Conservation (phyloP, 2,888 invertebrate species). For the Cylloceria caligata region DNA sequence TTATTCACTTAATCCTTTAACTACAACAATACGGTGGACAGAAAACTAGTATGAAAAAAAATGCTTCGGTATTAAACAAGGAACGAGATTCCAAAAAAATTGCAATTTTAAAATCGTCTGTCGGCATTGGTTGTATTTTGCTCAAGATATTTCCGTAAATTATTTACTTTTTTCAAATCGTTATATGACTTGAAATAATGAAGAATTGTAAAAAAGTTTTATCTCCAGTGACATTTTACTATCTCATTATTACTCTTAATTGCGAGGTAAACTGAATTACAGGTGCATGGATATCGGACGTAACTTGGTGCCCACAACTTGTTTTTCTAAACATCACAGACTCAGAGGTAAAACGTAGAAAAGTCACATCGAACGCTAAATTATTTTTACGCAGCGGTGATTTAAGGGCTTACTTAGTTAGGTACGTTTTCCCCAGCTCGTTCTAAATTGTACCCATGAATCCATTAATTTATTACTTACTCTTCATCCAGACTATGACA, state of each 20-base stretch:
- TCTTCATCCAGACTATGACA: slow-evolving; percentile 33
- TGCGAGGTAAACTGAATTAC: slow-evolving; percentile 51
- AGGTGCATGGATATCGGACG: slow-evolving; percentile 60
- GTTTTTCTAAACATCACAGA: slow-evolving; percentile 66
- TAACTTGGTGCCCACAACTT: slow-evolving; percentile 58
- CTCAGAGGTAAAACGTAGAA: slow-evolving; percentile 70
- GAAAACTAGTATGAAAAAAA: slow-evolving; percentile 23
- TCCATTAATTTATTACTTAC: slow-evolving; percentile 58
- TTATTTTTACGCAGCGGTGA: slow-evolving; percentile 55
- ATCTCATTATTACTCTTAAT: slow-evolving; percentile 31
- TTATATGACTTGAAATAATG: slow-evolving; percentile 32
- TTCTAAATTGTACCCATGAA: slow-evolving; percentile 59
- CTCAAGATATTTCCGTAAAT: background rate
- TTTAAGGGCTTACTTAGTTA: slow-evolving; percentile 52
- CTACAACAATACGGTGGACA: slow-evolving; percentile 41
- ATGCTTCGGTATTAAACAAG: slow-evolving; percentile 20
- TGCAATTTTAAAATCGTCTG: slow-evolving; percentile 1
- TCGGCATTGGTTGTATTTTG: slow-evolving; percentile 41
- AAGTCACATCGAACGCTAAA: slow-evolving; percentile 68
- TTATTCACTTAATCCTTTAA: slow-evolving; percentile 49
- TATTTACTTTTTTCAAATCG: background rate
- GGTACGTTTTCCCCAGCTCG: slow-evolving; percentile 58
- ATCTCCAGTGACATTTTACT: slow-evolving; percentile 19
- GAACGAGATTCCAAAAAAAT: slow-evolving; percentile 10
- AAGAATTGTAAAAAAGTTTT: slow-evolving; percentile 21